Evolutionary conservation across 2,113 vertebrate genomes (phyloP).

Genomic region (Caranx ignobilis): DNA sequence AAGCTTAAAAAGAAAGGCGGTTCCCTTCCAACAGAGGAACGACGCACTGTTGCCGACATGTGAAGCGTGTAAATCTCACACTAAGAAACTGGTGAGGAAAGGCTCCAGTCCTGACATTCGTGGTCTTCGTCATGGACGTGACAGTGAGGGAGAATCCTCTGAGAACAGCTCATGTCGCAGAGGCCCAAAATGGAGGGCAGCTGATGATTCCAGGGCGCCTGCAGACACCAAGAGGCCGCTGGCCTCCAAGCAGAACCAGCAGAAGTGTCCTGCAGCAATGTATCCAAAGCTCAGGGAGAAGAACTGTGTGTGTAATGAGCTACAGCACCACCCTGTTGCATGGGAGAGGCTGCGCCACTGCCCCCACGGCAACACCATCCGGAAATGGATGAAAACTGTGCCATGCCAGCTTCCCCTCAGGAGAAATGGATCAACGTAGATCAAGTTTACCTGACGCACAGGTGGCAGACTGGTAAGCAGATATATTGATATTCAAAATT

Average conservation of each 20-base stretch:
- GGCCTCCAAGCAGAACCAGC: slow-evolving; percentile 54
- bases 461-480: slow-evolving; percentile 67
- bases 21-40: slow-evolving; percentile 64
- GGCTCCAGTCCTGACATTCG: slow-evolving; percentile 4
- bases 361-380: slow-evolving; percentile 51
- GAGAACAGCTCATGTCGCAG: slow-evolving; percentile 60
- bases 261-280: slow-evolving; percentile 31
- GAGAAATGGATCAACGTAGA: slow-evolving; percentile 60
- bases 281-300: slow-evolving; percentile 64
- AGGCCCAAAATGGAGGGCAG: slow-evolving; percentile 11
- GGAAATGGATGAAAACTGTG: slow-evolving; percentile 67
- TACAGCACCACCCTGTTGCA: background rate
- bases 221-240: slow-evolving; percentile 29
- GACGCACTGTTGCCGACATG: slow-evolving; percentile 54
- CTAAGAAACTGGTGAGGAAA: slow-evolving; percentile 38
- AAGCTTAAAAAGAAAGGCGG: slow-evolving; percentile 47
- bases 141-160: slow-evolving; percentile 68
- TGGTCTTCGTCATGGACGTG: slow-evolving; percentile 1
- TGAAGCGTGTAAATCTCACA: slow-evolving; percentile 63
- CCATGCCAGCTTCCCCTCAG: background rate
- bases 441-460: slow-evolving; percentile 37
- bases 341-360: slow-evolving; percentile 47
- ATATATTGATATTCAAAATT: background rate
- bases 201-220: slow-evolving; percentile 4
- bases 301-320: slow-evolving; percentile 58